Base-by-base conservation (phyloP, 2,888 invertebrate species). In the Dendrolimus houi region DNA sequence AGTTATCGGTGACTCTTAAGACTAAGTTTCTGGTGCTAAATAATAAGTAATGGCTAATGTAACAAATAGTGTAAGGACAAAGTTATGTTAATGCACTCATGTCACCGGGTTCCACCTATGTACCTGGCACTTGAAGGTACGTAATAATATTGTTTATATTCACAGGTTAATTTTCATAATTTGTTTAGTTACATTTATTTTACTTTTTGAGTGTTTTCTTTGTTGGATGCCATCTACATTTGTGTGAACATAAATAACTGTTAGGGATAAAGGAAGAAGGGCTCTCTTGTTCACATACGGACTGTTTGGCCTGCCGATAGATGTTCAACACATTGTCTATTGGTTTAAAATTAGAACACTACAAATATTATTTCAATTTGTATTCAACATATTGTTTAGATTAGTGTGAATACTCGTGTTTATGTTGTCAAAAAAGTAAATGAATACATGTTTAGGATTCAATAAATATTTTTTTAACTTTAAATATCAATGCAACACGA, bases 61-160 rank as follows among this genome's bases (percentile, higher is more conserved):
- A 76, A 62, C 72, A 69, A 66, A 72, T 74, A 72, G 83, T 81
- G 77, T 71, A 72, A 81, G 85, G 83, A 86, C 86, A 80, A 83
- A 84, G 85, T 83, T 86, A 87, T 87, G 88, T 76, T 88, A 85
- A 85, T 86, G 79, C 76, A 75, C 72, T 76, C 76, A 83, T 83
- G 83, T 81, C 85, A 87, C 87, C 85, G 85, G 82, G 85, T 79
- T 84, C 75, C 77, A 86, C 85, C 86, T 86, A 81, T 80, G 75
- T 86, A 83, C 85, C 88, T 85, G 87, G 77, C 71, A 74, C 78
- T 76, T 70, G 72, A 83, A 88, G 87, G 88, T 87, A 78, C 70
- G 86, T 60, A 56, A 60, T 52, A 56, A 55, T 64, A 62, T 62
- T 62, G 57, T 9, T 59, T 41, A 53, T 54, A 29, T 29, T 29